Evolutionary conservation across 2,888 invertebrate species (phyloP), one percentile per base, ranked within the genome.

Genomic region (Dromius quadrimaculatus): DNA sequence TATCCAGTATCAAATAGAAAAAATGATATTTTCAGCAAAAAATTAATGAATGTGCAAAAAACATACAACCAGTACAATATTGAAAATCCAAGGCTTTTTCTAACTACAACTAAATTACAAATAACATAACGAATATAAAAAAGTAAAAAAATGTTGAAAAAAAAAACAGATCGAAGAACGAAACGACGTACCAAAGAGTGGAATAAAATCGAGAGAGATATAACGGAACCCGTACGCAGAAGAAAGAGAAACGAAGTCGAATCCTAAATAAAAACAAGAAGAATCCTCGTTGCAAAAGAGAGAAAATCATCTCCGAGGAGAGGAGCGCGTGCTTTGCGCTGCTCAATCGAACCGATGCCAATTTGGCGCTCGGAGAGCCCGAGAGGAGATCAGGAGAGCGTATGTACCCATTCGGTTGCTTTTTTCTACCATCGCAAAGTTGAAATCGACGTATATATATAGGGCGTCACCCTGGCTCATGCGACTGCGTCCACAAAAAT

Each of bases 401-500:
- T 57, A 57, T 66, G 66, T 68, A 68, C 68, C 59, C 68, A 59
- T 68, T 68, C 68, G 68, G 68, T 68, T 59, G 68, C 68, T 68
- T 68, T 68, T 68, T 68, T 68, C 68, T 43, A 32, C 59, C 54
- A 68, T 68, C 32, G 68, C 68, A 57, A 68, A 68, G 68, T 68
- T 68, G 59, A 68, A 68, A 68, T 68, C 68, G 68, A 68, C 68
- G 68, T 68, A 59, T 68, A 68, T 66, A 54, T 68, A 68, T 59
- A 57, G 68, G 59, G 68, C 59, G 57, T 65, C 65, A 65, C 65
- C 65, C 65, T 22, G 19, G 36, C 50, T 41, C 65, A 50, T 34
- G 79, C 78, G 77, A 77, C 78, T 76, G 77, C 81, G 80, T 81
- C 79, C 78, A 77, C 80, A 81, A 81, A 81, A 81, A 82, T 82